Evolutionary conservation across 37 sponge, comb jelly and placozoan genomes (phyloP).

Genomic region (Geodia barretti): DNA sequence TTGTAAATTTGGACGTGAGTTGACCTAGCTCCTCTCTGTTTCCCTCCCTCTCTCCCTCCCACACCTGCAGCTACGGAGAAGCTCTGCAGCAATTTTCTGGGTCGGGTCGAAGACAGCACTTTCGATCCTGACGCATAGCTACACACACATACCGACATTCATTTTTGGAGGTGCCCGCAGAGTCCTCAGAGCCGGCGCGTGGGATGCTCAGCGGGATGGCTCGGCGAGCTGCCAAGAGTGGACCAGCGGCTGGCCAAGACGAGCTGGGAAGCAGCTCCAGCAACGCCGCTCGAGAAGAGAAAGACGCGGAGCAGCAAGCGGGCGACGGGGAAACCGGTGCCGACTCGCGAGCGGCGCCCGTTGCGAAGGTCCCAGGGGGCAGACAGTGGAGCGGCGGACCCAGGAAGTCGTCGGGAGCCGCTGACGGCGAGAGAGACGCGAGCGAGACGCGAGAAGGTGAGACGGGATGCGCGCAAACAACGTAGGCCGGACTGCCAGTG

Average conservation of each 20-base stretch:
- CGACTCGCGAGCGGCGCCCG: not conserved
- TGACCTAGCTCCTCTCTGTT: not conserved
- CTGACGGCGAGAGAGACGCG: not conserved
- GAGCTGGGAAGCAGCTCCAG: constrained; percentile 18
- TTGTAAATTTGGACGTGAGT: not conserved
- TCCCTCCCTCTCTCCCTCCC: constrained; percentile 9
- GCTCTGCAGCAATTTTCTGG: not conserved
- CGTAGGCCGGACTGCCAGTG: not conserved
- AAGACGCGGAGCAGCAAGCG: not conserved
- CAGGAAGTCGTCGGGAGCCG: not conserved
- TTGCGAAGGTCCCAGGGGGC: no score
- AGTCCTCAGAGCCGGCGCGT: not conserved
- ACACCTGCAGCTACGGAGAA: not conserved
- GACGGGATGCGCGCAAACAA: not conserved
- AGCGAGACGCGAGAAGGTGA: not conserved
- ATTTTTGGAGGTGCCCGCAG: not conserved
- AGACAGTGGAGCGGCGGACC: not conserved
- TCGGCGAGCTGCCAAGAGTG: constrained; percentile 2
- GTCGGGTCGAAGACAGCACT: no score
- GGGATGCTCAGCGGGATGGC: constrained; percentile 14
- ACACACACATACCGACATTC: no score
- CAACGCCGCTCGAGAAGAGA: not conserved
- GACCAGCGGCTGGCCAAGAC: not conserved
- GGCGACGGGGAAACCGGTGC: not conserved
- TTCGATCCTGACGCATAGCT: no score